Percentiles rank a stretch among this genome's conserved stretches.
phyloP scores from a whole-genome alignment of 2,113 vertebrate species.

The Eupsittula cactorum region DNA sequence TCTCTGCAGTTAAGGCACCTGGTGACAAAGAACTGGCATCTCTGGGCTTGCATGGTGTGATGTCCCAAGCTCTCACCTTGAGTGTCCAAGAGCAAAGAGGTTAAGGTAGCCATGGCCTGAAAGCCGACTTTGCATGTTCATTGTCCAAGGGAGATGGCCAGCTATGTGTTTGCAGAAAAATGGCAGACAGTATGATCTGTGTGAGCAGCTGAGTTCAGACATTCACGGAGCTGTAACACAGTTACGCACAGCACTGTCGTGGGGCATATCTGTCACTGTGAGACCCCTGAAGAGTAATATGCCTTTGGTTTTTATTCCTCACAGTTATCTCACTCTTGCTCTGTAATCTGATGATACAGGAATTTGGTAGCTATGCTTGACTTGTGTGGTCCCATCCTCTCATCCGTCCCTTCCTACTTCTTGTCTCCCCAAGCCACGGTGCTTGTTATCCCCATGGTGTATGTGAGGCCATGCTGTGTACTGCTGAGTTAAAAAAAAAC shows the following conservation, averaged over 20 bases:
- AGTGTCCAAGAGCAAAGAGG: background rate
- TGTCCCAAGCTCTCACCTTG: background rate
- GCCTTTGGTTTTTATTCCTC: background rate
- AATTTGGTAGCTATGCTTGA: background rate
- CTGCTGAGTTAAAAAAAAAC: background rate
- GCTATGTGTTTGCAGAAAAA: background rate
- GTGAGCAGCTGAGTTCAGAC: background rate
- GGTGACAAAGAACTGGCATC: background rate
- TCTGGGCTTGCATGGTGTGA: background rate
- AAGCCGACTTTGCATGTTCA: accelerated
- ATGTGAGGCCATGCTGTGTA: background rate
- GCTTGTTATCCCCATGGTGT: accelerated
- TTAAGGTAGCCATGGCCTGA: background rate
- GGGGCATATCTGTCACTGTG: background rate
- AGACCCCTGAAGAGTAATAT: background rate
- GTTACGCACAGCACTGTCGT: background rate
- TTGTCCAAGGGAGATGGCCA: background rate
- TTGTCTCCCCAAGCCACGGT: background rate
- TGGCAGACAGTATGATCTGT: background rate
- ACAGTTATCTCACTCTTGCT: background rate
- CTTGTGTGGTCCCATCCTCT: background rate
- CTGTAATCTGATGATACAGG: background rate
- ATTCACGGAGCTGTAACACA: accelerated
- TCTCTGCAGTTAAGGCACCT: background rate
- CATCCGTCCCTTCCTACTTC: background rate